Conservation (phyloP, 2,797 vertebrate genomes). For the Danio kyathit region DNA sequence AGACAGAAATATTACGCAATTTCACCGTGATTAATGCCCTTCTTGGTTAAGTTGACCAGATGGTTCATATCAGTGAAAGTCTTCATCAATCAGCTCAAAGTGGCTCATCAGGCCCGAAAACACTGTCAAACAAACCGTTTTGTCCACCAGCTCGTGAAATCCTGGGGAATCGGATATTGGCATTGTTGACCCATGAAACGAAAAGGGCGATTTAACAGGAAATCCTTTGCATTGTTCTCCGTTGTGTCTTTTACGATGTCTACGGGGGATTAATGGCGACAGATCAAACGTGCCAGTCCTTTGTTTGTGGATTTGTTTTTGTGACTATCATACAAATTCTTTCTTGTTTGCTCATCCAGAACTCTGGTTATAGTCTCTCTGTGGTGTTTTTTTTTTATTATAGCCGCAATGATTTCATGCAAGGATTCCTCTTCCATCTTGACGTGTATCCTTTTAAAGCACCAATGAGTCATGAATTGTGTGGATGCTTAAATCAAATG, state of each 20-base stretch:
- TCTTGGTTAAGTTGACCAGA: slow-evolving; percentile 49
- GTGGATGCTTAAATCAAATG: slow-evolving; percentile 6
- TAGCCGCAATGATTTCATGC: neutral
- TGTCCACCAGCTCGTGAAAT: slow-evolving; percentile 52
- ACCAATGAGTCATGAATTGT: slow-evolving; percentile 4
- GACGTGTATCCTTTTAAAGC: slow-evolving; percentile 31
- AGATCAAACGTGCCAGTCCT: slow-evolving; percentile 9
- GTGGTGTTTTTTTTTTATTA: neutral
- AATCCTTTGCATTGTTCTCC: slow-evolving; percentile 27
- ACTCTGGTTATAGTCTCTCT: slow-evolving; percentile 29
- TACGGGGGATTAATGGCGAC: slow-evolving; percentile 33
- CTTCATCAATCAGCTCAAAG: slow-evolving; percentile 53
- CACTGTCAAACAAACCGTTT: slow-evolving; percentile 45
- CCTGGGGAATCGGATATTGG: slow-evolving; percentile 36
- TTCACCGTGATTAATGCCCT: slow-evolving; percentile 58
- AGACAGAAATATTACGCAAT: slow-evolving; percentile 62
- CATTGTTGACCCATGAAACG: slow-evolving; percentile 23
- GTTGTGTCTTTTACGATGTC: slow-evolving; percentile 14
- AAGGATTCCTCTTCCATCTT: neutral
- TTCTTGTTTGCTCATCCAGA: slow-evolving; percentile 32
- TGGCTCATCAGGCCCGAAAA: slow-evolving; percentile 46
- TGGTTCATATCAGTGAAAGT: slow-evolving; percentile 60
- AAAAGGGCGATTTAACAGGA: slow-evolving; percentile 37
- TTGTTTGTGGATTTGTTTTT: slow-evolving; percentile 22
- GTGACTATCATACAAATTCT: slow-evolving; percentile 21